Evolutionary conservation across 2,888 invertebrate genomes (phyloP).

Genomic region (Blastobasis adustella): DNA sequence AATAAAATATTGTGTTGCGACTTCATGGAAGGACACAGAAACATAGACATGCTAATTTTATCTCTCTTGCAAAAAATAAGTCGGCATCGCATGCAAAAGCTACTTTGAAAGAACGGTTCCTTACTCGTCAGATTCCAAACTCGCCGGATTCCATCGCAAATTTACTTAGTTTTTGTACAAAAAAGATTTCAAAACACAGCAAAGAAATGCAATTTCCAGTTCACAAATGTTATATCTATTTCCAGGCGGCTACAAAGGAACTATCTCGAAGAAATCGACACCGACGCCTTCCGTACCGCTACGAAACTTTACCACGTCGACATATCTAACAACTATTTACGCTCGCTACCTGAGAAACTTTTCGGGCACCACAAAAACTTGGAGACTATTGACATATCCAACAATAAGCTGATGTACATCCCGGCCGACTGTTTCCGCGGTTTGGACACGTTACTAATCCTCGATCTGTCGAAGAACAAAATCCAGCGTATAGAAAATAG

Average conservation of each 20-base stretch:
- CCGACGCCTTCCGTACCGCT: conserved; percentile 72
- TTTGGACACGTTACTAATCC: conserved; percentile 75
- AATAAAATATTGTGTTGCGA: no score
- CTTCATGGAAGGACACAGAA: no score
- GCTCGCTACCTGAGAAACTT: conserved; percentile 69
- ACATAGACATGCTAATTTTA: no score
- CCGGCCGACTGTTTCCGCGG: conserved; percentile 75
- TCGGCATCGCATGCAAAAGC: no score
- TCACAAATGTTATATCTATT: conserved; percentile 16
- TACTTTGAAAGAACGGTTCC: no score
- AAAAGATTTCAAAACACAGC: no score
- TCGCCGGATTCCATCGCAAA: no score
- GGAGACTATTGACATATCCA: conserved; percentile 78
- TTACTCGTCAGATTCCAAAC: no score
- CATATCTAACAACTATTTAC: conserved; percentile 78
- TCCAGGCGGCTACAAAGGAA: conserved; percentile 80
- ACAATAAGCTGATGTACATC: conserved; percentile 76
- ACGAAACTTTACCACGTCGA: conserved; percentile 80
- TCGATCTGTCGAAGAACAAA: conserved; percentile 82
- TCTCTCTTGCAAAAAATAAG: no score
- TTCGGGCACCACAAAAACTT: conserved; percentile 76
- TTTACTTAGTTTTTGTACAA: no score
- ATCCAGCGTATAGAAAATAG: conserved; percentile 75
- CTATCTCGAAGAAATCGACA: conserved; percentile 76
- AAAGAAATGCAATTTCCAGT: no score